Evolutionary conservation across 2,113 vertebrate species (phyloP), one percentile per base, ranked within the genome.

Genomic region (Plectropomus leopardus): DNA sequence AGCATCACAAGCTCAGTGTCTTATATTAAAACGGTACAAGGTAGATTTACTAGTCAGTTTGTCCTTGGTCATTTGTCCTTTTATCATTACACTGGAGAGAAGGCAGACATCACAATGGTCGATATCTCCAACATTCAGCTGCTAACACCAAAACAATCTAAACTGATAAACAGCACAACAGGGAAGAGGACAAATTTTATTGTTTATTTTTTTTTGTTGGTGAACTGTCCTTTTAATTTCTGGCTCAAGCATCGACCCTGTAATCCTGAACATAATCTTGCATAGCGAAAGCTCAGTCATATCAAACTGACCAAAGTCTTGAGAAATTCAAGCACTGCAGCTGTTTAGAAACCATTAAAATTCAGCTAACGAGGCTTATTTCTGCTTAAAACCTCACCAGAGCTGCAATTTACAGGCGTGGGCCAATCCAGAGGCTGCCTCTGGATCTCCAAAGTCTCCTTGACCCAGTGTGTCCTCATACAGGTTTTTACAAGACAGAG

Each of bases 261-360:
- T 59, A 30, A 76, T 64, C 42, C 32, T 65, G 26, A 84, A 47
- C 61, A 44, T 76, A 61, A 74, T 34, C 24, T 26, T 59, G 45
- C 30, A 67, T 17, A 66, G 61, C 11, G 17, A 68, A 9, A 34
- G 58, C 8, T 53, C 9, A 21, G 11, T 55, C 34, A 32, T 70
- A 23, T 55, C 32, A 66, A 79, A 70, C 16, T 55, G 63, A 72
- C 55, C 72, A 76, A 34, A 40, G 60, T 69, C 70, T 81, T 14
- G 32, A 74, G 21, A 54, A 34, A 54, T 65, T 17, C 21, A 65
- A 53, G 64, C 34, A 13, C 32, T 64, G 48, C 30, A 68, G 48
- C 61, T 72, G 40, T 10, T 71, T 63, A 47, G 47, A 59, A 45
- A 23, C 40, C 64, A 24, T 17, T 42, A 16, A 28, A 54, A 47